phyloP scores from a whole-genome alignment of 92 coral and sea anemone genomes.

The Meandrina meandrites region DNA sequence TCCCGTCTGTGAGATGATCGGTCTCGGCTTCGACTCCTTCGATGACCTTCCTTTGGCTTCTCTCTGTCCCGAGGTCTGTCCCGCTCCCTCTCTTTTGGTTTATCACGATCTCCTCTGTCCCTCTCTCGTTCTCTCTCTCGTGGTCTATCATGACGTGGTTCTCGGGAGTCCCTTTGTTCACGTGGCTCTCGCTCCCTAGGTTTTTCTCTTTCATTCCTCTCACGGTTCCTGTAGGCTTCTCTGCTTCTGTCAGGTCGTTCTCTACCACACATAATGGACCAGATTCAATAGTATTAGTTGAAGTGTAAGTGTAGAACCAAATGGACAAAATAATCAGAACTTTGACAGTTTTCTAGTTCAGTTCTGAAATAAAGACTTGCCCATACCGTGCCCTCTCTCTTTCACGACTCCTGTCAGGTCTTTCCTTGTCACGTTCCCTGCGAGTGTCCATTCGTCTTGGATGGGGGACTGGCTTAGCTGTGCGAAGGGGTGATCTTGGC shows the following conservation, averaged over 20 bases:
- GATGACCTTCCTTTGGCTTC: conserved; percentile 51
- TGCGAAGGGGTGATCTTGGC: conserved; percentile 45
- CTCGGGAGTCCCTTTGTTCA: conserved; percentile 54
- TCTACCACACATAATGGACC: not conserved
- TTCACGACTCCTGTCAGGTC: conserved; percentile 46
- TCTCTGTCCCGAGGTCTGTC: conserved; percentile 75
- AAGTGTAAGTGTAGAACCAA: not conserved
- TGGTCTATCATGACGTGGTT: conserved; percentile 60
- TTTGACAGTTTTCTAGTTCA: not conserved
- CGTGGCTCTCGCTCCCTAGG: conserved; percentile 67
- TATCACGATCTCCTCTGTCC: conserved; percentile 64
- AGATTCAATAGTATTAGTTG: not conserved
- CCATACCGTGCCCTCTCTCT: conserved; percentile 53
- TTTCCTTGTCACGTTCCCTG: conserved; percentile 51
- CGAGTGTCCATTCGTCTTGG: conserved; percentile 50
- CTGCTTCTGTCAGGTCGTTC: conserved; percentile 32
- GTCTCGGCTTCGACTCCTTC: conserved; percentile 68
- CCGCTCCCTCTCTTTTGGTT: conserved; percentile 66
- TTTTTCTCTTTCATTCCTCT: conserved; percentile 38
- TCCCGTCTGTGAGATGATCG: conserved; percentile 71
- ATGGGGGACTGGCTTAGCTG: conserved; percentile 26
- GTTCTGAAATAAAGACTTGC: not conserved
- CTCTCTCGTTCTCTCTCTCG: conserved; percentile 71
- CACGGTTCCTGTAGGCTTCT: conserved; percentile 25
- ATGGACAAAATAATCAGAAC: not conserved